These are phyloP conservation scores for Ramphastos sulfuratus DNA, from an alignment of 2,113 vertebrate species.

Conservation along the genomic window DNA sequence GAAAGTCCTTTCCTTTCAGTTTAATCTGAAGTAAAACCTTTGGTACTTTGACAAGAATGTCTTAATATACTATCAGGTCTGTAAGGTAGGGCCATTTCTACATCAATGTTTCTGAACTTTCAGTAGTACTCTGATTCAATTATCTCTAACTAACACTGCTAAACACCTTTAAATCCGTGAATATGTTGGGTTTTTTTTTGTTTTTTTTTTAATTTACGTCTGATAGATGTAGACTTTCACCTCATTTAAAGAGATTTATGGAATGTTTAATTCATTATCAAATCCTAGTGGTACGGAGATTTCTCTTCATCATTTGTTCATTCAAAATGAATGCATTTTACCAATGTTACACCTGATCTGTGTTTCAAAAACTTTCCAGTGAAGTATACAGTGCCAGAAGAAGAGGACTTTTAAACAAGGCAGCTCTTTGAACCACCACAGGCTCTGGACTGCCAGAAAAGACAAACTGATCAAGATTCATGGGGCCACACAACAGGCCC, in stretches of 20 bases:
- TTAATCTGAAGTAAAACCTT: background rate
- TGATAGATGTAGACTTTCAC: background rate
- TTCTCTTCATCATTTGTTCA: background rate
- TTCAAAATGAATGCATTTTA: background rate
- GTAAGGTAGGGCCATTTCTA: background rate
- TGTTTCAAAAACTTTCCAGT: background rate
- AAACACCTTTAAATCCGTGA: background rate
- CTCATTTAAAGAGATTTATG: background rate
- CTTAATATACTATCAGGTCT: background rate
- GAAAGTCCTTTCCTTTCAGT: background rate
- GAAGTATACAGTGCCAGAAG: background rate
- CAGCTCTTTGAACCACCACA: background rate
- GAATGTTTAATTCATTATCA: background rate
- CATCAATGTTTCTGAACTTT: background rate
- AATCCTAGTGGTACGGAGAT: background rate
- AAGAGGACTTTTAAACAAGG: background rate
- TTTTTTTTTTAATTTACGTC: background rate
- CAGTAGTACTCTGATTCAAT: background rate
- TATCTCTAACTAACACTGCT: background rate
- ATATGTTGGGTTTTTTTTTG: background rate
- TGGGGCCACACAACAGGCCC: no score
- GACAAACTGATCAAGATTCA: background rate
- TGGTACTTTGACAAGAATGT: background rate
- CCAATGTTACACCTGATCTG: background rate
- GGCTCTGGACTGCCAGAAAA: background rate